Base-by-base conservation (phyloP, 2,113 vertebrate species). In the Gobius niger region DNA sequence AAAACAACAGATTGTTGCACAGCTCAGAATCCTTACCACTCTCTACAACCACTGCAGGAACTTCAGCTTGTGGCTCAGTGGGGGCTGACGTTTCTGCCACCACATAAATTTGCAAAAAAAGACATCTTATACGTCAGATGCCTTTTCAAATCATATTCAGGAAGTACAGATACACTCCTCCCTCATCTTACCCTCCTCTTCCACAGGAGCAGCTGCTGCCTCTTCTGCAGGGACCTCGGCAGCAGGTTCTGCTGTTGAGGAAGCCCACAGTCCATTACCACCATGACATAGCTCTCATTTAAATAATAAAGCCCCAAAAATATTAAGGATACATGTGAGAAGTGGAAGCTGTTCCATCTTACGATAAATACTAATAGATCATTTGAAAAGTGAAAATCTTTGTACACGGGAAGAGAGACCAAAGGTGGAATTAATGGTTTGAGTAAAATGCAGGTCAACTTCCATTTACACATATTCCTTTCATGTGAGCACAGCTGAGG, bases 1-100 rank as follows among this genome's bases (percentile, higher is more conserved):
- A 34, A 34, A 24, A 34, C 5, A 34, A 34, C 24, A 24, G 34
- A 24, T 66, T 50, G 61, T 61, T 80, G 47, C 72, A 72, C 56
- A 49, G 51, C 19, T 63, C 75, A 53, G 13, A 47, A 15, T 16
- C 51, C 77, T 85, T 85, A 86, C 79, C 81, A 64, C 78, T 88
- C 68, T 86, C 82, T 47, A 24, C 75, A 34, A 69, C 67, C 10
- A 73, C 46, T 57, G 70, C 76, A 73, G 82, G 59, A 24, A 69
- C 68, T 41, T 83, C 74, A n/a, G 63, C 52, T 1, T 70, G 8
- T 3, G 70, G 68, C 65, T 84, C 84, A 53, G 77, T 34, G 7
- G 72, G 54, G 4, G 73, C 5, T 6, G 64, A 40, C 14, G 73
- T 65, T 47, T 87, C 82, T 86, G 73, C 15, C 63, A 71, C 49